These are phyloP conservation scores for Eilema depressum DNA, from an alignment of 2,888 invertebrate genomes.

Conservation along the genomic window DNA sequence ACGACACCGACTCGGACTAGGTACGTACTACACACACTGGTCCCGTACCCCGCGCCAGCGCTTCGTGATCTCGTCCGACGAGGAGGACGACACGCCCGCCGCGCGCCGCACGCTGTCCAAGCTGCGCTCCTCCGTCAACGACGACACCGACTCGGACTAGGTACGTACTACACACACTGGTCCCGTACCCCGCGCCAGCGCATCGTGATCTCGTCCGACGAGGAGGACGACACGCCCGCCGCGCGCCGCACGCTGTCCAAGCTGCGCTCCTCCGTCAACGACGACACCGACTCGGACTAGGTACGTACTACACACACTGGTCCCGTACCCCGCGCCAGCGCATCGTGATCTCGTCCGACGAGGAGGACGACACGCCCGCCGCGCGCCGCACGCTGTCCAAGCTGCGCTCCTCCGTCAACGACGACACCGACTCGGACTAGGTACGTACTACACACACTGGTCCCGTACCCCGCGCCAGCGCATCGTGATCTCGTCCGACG, in stretches of 20 bases:
- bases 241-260: too few relatives aligned
- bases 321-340: slow-evolving; percentile 78
- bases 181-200: too few relatives aligned
- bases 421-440: slow-evolving; percentile 77
- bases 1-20: slow-evolving; percentile 77
- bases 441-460: slow-evolving; percentile 37
- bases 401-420: slow-evolving; percentile 79
- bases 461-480: too few relatives aligned
- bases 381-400: slow-evolving; percentile 81
- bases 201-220: too few relatives aligned
- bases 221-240: too few relatives aligned
- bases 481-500: too few relatives aligned
- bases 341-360: slow-evolving; percentile 85
- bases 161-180: slow-evolving; percentile 33
- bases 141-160: slow-evolving; percentile 76
- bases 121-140: too few relatives aligned
- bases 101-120: too few relatives aligned
- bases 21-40: slow-evolving; percentile 34
- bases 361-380: slow-evolving; percentile 84
- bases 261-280: too few relatives aligned
- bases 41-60: too few relatives aligned
- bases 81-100: too few relatives aligned
- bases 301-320: slow-evolving; percentile 33
- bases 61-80: too few relatives aligned
- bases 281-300: slow-evolving; percentile 76